These are phyloP conservation scores for Hozukius guyotensis DNA, from an alignment of 2,797 vertebrate species.

Conservation along the genomic window DNA sequence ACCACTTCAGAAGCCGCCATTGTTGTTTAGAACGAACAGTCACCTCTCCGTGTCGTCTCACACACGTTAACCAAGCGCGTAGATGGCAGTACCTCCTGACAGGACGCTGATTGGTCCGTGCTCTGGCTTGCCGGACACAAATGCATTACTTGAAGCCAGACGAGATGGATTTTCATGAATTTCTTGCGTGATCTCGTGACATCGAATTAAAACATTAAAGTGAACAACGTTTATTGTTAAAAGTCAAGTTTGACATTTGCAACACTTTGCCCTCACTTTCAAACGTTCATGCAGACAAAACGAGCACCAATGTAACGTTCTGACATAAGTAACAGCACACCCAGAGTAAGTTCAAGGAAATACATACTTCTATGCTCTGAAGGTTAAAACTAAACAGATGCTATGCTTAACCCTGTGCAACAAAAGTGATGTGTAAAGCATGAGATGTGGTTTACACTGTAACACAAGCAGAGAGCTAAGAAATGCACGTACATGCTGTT, in stretches of 20 bases:
- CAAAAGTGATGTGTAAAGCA: conserved; percentile 27
- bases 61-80: not conserved
- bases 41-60: not conserved
- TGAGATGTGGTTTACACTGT: conserved; percentile 26
- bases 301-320: conserved; percentile 74
- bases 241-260: conserved; percentile 57
- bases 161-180: not conserved
- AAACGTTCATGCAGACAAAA: conserved; percentile 69
- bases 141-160: not conserved
- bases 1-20: too few species aligned
- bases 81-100: not conserved
- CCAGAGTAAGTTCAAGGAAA: conserved; percentile 43
- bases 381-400: conserved; percentile 28
- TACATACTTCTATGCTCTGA: conserved; percentile 25
- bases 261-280: conserved; percentile 48
- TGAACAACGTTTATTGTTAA: conserved; percentile 65
- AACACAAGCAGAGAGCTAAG: conserved; percentile 39
- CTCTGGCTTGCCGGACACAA: not conserved
- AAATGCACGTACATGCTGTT: conserved; percentile 29
- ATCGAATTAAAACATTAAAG: conserved; percentile 27
- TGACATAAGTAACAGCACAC: conserved; percentile 54
- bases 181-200: not conserved
- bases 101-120: not conserved
- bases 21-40: too few species aligned
- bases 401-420: conserved; percentile 26